Evolutionary conservation across 2,888 invertebrate genomes (phyloP).

Genomic region (Leptinotarsa rubiginosa): DNA sequence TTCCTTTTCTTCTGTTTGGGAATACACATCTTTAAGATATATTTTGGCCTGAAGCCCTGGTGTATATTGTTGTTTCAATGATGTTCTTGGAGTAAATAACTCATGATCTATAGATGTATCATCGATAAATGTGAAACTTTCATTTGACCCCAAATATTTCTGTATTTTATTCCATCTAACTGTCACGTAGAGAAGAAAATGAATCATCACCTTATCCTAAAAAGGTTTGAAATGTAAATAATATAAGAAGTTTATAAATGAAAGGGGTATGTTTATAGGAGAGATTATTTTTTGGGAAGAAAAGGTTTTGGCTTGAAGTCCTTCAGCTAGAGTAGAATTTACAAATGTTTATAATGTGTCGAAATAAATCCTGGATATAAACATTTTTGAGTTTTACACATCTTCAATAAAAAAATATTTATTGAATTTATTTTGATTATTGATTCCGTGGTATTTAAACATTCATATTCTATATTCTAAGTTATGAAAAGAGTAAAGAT

Average conservation of each 20-base stretch:
- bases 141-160: slow-evolving; percentile 33
- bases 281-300: no score
- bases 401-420: no score
- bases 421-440: no score
- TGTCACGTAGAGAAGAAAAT: slow-evolving; percentile 45
- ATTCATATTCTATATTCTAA: no score
- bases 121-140: background rate
- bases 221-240: slow-evolving; percentile 26
- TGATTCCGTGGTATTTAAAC: no score
- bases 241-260: no score
- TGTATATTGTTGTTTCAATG: background rate
- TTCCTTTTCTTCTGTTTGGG: slow-evolving; percentile 42
- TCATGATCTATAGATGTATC: background rate
- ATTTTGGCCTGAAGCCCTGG: slow-evolving; percentile 5
- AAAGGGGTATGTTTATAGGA: no score
- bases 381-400: no score
- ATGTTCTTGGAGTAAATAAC: background rate
- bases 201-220: slow-evolving; percentile 41
- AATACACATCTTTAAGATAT: slow-evolving; percentile 39
- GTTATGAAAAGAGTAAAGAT: no score
- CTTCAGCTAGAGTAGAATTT: no score
- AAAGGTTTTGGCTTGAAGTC: no score
- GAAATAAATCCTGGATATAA: background rate
- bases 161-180: slow-evolving; percentile 45
- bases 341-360: no score